Evolutionary conservation across 2,888 invertebrate species (phyloP), one percentile per base, ranked within the genome.

Genomic region (Apodemia zela): DNA sequence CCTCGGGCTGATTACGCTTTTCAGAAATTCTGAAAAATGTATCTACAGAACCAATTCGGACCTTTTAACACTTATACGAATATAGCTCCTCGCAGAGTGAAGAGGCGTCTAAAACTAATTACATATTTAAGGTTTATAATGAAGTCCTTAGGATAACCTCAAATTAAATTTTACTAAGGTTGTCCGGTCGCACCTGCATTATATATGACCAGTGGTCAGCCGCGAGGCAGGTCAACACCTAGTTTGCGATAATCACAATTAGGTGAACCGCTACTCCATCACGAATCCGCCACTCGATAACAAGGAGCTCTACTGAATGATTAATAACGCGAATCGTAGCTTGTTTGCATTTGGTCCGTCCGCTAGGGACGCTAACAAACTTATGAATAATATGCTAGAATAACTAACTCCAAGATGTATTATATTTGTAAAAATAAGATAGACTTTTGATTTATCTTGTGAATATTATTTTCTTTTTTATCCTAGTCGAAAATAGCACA

Each of bases 351-450:
- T 83, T 75, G 73, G 76, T 79, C 82, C 81, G 81, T 80, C 85
- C 82, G 73, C 68, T 67, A 69, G 75, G 76, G 73, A 74, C 77
- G 79, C 78, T 80, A 81, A 82, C 85, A 82, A 87, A 85, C 87
- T 89, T 87, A 86, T 89, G 89, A 89, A 88, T 89, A 88, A 84
- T 85, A 79, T 80, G 79, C 77, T 79, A 78, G 76, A 82, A 77
- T 81, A 78, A 69, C 70, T 73, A 75, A 77, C 78, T 80, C 77
- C 75, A 79, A 77, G 80, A 81, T 68, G 65, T 68, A 71, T 87
- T 5, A 5, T 80, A 84, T 82, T 80, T 76, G 80, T 82, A 80
- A 75, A 73, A 69, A 76, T 76, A 75, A 47, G 35, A 35, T 35
- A n/a, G 18, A 33, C 18, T 61, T 51, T 5, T 15, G 15, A 35